phyloP scores from a whole-genome alignment of 2,888 invertebrate genomes.

The Drosophila sordidula region DNA sequence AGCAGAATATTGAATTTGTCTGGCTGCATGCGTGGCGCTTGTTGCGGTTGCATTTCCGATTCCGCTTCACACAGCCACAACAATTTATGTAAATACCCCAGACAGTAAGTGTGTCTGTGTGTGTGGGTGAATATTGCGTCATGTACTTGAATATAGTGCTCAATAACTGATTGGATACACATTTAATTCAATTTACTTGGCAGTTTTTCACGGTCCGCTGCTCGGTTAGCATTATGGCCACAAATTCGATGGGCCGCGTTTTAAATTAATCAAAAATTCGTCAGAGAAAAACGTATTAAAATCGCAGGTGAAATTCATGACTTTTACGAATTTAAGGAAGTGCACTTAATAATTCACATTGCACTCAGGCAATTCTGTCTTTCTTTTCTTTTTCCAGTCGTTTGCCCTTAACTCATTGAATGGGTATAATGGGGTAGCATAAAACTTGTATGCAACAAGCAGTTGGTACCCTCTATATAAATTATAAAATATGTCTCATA shows the following conservation, averaged over 20 bases:
- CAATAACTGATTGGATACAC: slow-evolving; percentile 54
- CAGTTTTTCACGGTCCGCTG: slow-evolving; percentile 15
- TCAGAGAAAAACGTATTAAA: slow-evolving; percentile 18
- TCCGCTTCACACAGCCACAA: slow-evolving; percentile 51
- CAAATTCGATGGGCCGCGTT: slow-evolving; percentile 34
- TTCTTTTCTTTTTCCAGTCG: background rate
- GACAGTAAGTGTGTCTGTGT: slow-evolving; percentile 1
- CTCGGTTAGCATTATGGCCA: slow-evolving; percentile 33
- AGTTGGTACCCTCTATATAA: background rate
- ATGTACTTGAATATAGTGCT: slow-evolving; percentile 31
- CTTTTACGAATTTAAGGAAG: slow-evolving; percentile 33
- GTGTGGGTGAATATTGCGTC: slow-evolving; percentile 8
- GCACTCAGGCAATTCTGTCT: background rate
- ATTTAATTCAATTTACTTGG: slow-evolving; percentile 69
- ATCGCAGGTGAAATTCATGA: background rate
- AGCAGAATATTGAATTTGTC: slow-evolving; percentile 36
- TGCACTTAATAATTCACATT: slow-evolving; percentile 37
- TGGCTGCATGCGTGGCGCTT: slow-evolving; percentile 30
- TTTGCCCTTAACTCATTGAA: background rate
- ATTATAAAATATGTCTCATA: background rate
- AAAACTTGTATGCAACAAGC: background rate
- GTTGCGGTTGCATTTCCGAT: slow-evolving; percentile 65
- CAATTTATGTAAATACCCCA: slow-evolving; percentile 37
- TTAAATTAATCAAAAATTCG: slow-evolving; percentile 33
- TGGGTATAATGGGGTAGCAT: background rate